Base-by-base conservation (phyloP, 2,888 invertebrate species). In the Acheta domesticus region DNA sequence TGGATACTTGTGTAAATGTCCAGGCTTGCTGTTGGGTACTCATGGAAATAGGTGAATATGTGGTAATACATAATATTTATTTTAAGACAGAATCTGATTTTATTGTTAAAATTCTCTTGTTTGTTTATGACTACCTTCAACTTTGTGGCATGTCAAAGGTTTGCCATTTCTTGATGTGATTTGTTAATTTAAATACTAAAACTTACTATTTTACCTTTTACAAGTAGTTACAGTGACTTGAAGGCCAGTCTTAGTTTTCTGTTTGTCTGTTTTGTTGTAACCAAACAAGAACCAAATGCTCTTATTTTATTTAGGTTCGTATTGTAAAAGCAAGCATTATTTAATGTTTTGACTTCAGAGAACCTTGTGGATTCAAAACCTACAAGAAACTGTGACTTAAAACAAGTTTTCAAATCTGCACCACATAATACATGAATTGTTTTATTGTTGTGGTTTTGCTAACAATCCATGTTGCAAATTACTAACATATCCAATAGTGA, bases 391-490 rank as follows among this genome's bases (percentile, higher is more conserved):
- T 36, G 36, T 36, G 36, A 36, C 36, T 36, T 36, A 36, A 36
- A 36, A 36, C 36, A 36, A 36, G 36, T 36, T 36, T 36, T 36
- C 36, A 36, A 36, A 36, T 36, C 36, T 36, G 36, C 36, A 36
- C 74, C 74, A 48, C 48, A 77, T 49, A 49, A 49, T 20, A 49
- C 49, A 49, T 16, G 77, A 14, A 20, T 16, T 12, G 48, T 36
- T 14, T 75, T 19, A 48, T 48, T 20, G 14, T 77, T 20, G n/a
- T 77, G n/a, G 21, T 77, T 50, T 77, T 76, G 48, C 48, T 76
- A 76, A 36, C 76, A 23, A 23, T 62, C 14, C 62, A 62, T 75
- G 49, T 77, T 77, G 14, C 14, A 77, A 76, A 48, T 76, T 76
- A 48, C 76, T 76, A 48, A 36, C 76, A 21, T n/a, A 76, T 48